Evolutionary conservation across 2,797 vertebrate genomes (phyloP).

Genomic region (Hippocampus kuda): DNA sequence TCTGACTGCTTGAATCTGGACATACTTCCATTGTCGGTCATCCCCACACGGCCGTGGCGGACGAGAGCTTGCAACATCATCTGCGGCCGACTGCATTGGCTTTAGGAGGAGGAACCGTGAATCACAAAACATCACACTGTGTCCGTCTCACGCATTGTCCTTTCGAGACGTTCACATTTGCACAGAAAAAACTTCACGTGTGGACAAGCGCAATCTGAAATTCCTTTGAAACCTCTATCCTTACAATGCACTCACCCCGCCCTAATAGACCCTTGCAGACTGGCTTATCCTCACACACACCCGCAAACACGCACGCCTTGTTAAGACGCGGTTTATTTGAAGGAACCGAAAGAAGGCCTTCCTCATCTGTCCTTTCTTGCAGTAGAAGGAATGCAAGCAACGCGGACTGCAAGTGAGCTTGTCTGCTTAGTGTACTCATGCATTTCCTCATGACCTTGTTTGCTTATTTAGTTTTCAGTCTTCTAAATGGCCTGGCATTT

Average conservation of each 20-base stretch:
- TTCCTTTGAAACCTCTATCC: slow-evolving; percentile 54
- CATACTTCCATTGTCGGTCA: slow-evolving; percentile 46
- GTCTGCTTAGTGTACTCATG: background rate
- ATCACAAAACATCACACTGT: slow-evolving; percentile 40
- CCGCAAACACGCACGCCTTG: slow-evolving; percentile 15
- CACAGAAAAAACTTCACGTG: slow-evolving; percentile 39
- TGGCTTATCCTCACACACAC: slow-evolving; percentile 14
- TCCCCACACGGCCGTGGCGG: slow-evolving; percentile 45
- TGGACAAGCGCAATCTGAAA: slow-evolving; percentile 38
- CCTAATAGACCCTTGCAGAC: slow-evolving; percentile 47
- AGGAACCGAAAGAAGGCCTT: slow-evolving; percentile 70
- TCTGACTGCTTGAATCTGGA: slow-evolving; percentile 53
- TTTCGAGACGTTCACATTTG: slow-evolving; percentile 28
- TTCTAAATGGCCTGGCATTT: background rate
- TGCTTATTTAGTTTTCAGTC: background rate
- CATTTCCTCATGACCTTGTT: background rate
- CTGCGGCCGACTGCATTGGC: slow-evolving; percentile 36
- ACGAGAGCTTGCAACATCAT: slow-evolving; percentile 52
- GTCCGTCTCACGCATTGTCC: slow-evolving; percentile 17
- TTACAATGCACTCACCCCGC: slow-evolving; percentile 43
- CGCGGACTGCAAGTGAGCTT: background rate
- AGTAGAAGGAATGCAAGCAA: slow-evolving; percentile 5
- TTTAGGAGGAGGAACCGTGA: slow-evolving; percentile 56
- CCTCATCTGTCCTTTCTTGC: slow-evolving; percentile 44
- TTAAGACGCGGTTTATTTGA: slow-evolving; percentile 48